Base-by-base conservation (phyloP, 2,888 invertebrate species). In the Melanostoma scalare region DNA sequence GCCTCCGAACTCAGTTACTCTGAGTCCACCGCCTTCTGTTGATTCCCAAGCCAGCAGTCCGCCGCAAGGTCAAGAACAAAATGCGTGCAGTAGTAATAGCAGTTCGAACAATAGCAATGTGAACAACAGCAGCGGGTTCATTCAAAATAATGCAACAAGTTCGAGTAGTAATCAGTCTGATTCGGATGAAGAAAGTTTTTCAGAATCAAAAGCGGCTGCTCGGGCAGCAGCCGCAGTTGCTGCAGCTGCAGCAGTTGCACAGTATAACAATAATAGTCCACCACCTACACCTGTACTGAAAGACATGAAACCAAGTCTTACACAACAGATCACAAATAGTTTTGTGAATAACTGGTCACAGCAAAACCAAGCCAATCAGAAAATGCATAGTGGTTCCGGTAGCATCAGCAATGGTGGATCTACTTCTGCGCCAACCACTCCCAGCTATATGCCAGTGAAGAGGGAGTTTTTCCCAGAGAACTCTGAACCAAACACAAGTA, bases 1-100 rank as follows among this genome's bases (percentile, higher is more conserved):
- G 92, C 95, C 96, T 88, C 93, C 93, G 87, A 96, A 96, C 91
- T 97, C 97, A 67, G 97, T 97, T 46, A 97, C 97, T 36, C 92
- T 97, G 87, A 97, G 97, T 90, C 97, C 97, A 73, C 97, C 97
- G 31, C 97, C 97, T 4, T 97, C 97, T 46, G 94, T 97, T 30
- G 97, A 97, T 90, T 96, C 96, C 88, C 95, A 95, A 89, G 95
- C 96, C 56, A 96, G 96, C 67, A 96, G 96, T 87, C 97, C 97
- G 53, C 97, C 97, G 4, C 96, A 96, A 88, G 94, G 96, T 88
- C 95, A 95, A 79, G 89, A 90, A 91, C 91, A 88, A 71, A 89
- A 88, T 73, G 87, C 74, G 6, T 75, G 69, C 50, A 82, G 67
- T 48, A 82, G 72, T 61, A 81, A 67, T 65, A 52, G 68, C 20